Percentiles rank a stretch among this genome's conserved stretches.
Evolutionary conservation across 1,140 invertebrate species (phyloP).

Genomic region (Popillia japonica): DNA sequence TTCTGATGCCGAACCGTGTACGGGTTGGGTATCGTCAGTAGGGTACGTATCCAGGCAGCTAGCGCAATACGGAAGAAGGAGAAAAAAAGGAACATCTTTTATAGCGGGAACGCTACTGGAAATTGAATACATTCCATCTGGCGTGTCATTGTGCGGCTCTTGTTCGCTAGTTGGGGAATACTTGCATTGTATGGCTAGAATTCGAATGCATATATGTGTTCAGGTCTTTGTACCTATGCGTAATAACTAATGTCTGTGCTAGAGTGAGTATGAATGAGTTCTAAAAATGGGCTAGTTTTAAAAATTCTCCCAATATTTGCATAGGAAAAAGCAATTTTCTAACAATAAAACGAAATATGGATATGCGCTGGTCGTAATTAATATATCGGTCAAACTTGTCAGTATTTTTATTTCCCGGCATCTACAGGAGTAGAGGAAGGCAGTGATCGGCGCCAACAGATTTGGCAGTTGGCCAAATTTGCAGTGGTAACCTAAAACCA

Average conservation of each 20-base stretch:
- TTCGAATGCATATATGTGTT: background rate
- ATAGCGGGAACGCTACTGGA: constrained; percentile 3
- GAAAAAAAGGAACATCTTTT: background rate
- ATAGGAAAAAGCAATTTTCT: background rate
- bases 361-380: too few species aligned
- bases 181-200: background rate
- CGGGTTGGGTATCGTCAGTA: background rate
- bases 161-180: background rate
- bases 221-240: background rate
- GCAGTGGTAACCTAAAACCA: too few species aligned
- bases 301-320: background rate
- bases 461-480: too few species aligned
- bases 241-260: background rate
- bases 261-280: background rate
- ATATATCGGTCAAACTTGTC: too few species aligned
- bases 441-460: too few species aligned
- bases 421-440: too few species aligned
- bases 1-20: background rate
- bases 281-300: background rate
- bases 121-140: constrained; percentile 35
- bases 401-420: too few species aligned
- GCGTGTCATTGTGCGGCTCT: constrained; percentile 23
- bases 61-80: background rate
- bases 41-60: background rate
- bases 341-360: too few species aligned